These are phyloP conservation scores for Chaitophorus viminalis DNA, from an alignment of 2,888 invertebrate species.

Conservation along the genomic window DNA sequence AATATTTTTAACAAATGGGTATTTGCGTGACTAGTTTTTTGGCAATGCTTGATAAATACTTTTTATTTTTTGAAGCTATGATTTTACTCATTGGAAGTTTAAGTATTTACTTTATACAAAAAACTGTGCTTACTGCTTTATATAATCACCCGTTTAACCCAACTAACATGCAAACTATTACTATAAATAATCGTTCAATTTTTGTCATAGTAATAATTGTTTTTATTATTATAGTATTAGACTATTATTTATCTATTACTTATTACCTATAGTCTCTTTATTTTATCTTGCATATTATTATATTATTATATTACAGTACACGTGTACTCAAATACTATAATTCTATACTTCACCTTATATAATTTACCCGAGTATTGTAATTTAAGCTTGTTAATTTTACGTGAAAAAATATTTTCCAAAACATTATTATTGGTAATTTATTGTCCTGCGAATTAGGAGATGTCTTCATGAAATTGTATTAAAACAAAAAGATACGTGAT, in stretches of 20 bases:
- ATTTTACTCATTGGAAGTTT: too few species aligned
- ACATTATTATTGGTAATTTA: not conserved
- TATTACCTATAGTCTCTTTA: not conserved
- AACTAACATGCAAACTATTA: too few species aligned
- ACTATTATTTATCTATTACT: not conserved
- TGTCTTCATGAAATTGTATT: conserved; percentile 24
- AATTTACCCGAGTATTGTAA: not conserved
- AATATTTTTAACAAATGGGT: too few species aligned
- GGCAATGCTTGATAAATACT: too few species aligned
- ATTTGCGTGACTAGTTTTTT: too few species aligned
- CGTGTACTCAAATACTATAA: not conserved
- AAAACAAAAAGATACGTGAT: conserved; percentile 63
- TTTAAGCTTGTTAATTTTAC: not conserved
- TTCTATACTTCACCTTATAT: not conserved
- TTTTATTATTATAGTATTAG: too few species aligned
- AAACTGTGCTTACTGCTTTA: too few species aligned
- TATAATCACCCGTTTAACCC: too few species aligned
- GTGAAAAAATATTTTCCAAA: not conserved
- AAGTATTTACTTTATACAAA: too few species aligned
- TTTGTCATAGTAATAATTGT: too few species aligned
- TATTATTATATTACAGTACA: not conserved
- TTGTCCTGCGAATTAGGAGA: not conserved
- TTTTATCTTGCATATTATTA: not conserved
- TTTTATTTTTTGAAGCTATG: too few species aligned
- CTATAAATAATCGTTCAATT: too few species aligned